phyloP scores from a whole-genome alignment of 1,140 invertebrate genomes.

The Melitaea cinxia region DNA sequence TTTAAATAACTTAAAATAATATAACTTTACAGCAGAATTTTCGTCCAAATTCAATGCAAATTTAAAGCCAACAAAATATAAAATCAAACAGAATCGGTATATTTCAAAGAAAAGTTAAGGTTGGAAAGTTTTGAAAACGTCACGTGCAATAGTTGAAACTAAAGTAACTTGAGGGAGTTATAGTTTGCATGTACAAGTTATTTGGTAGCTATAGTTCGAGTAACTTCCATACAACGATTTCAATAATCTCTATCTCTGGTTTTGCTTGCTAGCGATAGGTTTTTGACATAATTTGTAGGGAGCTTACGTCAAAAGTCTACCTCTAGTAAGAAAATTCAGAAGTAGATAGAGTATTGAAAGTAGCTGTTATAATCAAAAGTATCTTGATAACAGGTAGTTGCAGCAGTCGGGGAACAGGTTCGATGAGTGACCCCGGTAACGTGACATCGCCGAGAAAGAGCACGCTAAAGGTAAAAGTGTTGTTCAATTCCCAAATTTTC shows the following conservation, averaged over 20 bases:
- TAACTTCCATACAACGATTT: too few relatives aligned
- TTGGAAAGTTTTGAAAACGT: slow-evolving; percentile 3
- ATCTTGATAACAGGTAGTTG: slow-evolving; percentile 2
- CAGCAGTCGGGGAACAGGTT: slow-evolving; percentile 10
- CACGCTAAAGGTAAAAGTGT: slow-evolving; percentile 63
- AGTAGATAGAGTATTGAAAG: too few relatives aligned
- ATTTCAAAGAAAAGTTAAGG: slow-evolving; percentile 1
- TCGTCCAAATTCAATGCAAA: too few relatives aligned
- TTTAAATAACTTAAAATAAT: too few relatives aligned
- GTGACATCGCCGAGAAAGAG: slow-evolving; percentile 54
- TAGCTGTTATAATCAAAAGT: neutral
- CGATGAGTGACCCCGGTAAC: slow-evolving; percentile 41
- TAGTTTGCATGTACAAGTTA: too few relatives aligned
- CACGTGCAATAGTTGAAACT: slow-evolving; percentile 11
- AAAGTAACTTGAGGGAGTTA: slow-evolving; percentile 16
- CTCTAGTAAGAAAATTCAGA: too few relatives aligned
- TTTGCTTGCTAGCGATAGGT: too few relatives aligned
- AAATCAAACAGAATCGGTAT: neutral
- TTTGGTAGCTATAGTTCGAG: too few relatives aligned
- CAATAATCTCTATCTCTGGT: too few relatives aligned
- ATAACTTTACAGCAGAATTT: too few relatives aligned
- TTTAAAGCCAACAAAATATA: neutral
- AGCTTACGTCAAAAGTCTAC: too few relatives aligned
- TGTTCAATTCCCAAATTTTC: slow-evolving; percentile 14
- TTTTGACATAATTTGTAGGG: too few relatives aligned